A percentile compares a stretch with the other conserved stretches of the same genome.
These are phyloP conservation scores for Quadroppia sp. DNA, from an alignment of 2,888 invertebrate species.

Conservation along the genomic window DNA sequence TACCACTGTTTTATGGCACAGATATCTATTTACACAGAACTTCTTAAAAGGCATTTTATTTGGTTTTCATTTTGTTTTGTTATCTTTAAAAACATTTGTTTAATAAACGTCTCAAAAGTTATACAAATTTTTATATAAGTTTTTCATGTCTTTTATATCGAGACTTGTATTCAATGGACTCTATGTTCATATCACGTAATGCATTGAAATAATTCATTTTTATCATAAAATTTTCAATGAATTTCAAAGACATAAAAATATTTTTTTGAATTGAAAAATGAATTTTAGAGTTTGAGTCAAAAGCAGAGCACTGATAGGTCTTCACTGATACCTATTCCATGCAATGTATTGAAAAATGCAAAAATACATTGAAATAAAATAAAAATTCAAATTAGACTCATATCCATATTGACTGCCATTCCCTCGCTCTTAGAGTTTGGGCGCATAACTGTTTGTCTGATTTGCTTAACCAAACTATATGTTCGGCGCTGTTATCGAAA, in stretches of 20 bases:
- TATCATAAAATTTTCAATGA: too few relatives aligned
- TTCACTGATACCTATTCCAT: too few relatives aligned
- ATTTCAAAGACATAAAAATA: too few relatives aligned
- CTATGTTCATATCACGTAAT: too few relatives aligned
- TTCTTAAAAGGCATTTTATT: neutral
- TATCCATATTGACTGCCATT: constrained; percentile 22
- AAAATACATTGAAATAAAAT: too few relatives aligned
- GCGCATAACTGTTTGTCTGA: neutral
- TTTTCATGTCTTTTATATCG: neutral
- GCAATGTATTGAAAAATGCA: too few relatives aligned
- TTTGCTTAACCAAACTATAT: constrained; percentile 27
- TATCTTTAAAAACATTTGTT: neutral
- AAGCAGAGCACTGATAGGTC: neutral
- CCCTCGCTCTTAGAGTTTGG: constrained; percentile 25
- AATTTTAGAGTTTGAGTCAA: neutral
- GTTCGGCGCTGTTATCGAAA: constrained; percentile 14
- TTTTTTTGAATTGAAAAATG: too few relatives aligned
- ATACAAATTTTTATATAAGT: neutral
- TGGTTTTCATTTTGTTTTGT: neutral
- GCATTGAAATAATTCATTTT: too few relatives aligned
- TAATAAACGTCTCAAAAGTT: neutral
- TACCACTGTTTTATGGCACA: neutral
- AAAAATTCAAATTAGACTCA: neutral
- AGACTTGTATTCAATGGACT: neutral
- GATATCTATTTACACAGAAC: too few relatives aligned